A percentile compares a stretch with the other conserved stretches of the same genome.
Evolutionary conservation across 2,113 vertebrate species (phyloP).

Genomic region (Pseudonaja textilis): DNA sequence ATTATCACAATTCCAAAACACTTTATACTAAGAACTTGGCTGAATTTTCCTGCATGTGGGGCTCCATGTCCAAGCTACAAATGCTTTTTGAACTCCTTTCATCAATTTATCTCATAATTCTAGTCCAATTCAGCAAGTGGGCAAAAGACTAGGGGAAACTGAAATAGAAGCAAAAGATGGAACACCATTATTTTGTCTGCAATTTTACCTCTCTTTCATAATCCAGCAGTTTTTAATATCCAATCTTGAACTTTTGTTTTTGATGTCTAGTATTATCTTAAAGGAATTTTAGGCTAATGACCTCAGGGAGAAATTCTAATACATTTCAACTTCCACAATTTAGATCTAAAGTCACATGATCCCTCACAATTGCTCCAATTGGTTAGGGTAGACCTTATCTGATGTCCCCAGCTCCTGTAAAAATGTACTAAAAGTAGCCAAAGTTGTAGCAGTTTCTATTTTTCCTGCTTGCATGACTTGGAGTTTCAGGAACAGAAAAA

Average conservation of each 20-base stretch:
- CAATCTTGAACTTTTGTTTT: neutral
- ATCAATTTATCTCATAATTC: rapidly evolving
- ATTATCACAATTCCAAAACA: neutral
- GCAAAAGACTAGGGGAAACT: neutral
- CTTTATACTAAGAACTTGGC: neutral
- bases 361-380: neutral
- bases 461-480: neutral
- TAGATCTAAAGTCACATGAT: neutral
- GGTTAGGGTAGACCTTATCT: neutral
- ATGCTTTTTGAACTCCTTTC: no score
- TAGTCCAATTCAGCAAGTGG: neutral
- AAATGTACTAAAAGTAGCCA: neutral
- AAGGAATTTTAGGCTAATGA: neutral
- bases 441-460: neutral
- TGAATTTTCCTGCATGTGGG: neutral
- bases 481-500: neutral
- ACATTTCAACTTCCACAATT: neutral
- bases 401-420: neutral
- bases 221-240: neutral
- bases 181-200: neutral
- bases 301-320: neutral
- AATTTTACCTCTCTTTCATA: neutral
- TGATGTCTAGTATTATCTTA: neutral
- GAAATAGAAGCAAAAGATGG: neutral
- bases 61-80: neutral